Conservation (phyloP, 2,113 vertebrate species). For the Oenanthe oenanthe region DNA sequence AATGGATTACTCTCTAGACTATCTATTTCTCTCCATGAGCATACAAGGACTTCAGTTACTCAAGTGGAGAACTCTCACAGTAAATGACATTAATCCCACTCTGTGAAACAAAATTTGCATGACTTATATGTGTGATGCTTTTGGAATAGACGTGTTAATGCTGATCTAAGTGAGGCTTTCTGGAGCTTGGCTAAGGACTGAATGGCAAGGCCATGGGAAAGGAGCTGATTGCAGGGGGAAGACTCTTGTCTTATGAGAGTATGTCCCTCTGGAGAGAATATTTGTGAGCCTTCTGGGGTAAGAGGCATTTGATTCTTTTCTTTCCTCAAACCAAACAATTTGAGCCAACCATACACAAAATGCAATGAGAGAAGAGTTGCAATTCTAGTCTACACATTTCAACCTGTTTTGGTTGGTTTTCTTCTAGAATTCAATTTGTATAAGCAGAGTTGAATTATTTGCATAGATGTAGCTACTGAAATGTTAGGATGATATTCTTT, state of each 20-base stretch:
- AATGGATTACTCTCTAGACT: not conserved
- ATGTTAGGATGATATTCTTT: accelerated
- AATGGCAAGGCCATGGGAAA: not conserved
- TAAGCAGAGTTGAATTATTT: not conserved
- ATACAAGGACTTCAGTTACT: not conserved
- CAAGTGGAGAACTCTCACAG: not conserved
- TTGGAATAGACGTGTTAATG: not conserved
- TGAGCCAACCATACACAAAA: not conserved
- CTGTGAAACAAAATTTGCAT: not conserved
- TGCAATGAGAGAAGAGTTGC: not conserved
- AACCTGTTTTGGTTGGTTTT: not conserved
- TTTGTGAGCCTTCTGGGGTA: not conserved
- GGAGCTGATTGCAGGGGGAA: not conserved
- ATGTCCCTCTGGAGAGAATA: not conserved
- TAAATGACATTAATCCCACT: not conserved
- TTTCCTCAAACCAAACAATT: not conserved
- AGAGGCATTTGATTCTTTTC: not conserved
- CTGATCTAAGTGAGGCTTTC: not conserved
- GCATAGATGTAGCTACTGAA: not conserved
- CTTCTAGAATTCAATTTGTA: not conserved
- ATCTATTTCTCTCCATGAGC: not conserved
- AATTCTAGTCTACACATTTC: not conserved
- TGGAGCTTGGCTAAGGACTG: not conserved
- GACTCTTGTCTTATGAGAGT: not conserved
- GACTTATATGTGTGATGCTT: not conserved